phyloP scores from a whole-genome alignment of 2,797 vertebrate species.

The Thalassophryne amazonica region DNA sequence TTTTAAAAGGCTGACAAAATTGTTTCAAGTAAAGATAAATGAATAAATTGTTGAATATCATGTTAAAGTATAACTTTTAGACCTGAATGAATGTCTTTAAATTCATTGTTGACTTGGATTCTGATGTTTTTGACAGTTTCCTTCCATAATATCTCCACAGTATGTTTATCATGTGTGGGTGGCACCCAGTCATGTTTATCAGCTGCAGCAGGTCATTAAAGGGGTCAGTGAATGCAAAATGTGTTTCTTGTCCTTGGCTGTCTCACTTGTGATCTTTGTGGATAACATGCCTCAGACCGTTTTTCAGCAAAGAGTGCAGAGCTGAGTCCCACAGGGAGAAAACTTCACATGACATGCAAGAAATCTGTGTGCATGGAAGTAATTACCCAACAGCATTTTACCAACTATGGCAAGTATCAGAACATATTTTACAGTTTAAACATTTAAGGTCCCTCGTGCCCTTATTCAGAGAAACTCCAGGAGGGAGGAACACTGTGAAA shows the following conservation, averaged over 20 bases:
- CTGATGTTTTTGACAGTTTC: neutral
- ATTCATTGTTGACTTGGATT: neutral
- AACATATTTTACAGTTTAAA: slow-evolving; percentile 11
- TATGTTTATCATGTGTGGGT: neutral
- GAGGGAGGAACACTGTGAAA: no score
- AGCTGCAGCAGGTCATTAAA: slow-evolving; percentile 5
- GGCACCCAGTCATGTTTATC: slow-evolving; percentile 19
- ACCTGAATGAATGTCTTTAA: no score
- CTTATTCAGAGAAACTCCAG: no score
- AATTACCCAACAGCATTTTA: slow-evolving; percentile 46
- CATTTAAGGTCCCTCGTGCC: neutral
- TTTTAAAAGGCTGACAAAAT: no score
- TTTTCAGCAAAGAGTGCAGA: slow-evolving; percentile 19
- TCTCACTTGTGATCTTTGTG: neutral
- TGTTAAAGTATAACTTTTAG: no score
- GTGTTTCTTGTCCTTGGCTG: neutral
- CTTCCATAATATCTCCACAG: neutral
- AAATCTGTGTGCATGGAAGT: slow-evolving; percentile 40
- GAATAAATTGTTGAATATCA: no score
- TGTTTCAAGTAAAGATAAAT: no score
- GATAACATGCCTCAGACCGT: slow-evolving; percentile 1
- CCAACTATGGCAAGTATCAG: slow-evolving; percentile 14
- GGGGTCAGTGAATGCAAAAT: neutral
- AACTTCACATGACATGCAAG: slow-evolving; percentile 18
- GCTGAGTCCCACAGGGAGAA: slow-evolving; percentile 10